Conservation (phyloP, 2,888 invertebrate genomes). For the Diabrotica balteata region DNA sequence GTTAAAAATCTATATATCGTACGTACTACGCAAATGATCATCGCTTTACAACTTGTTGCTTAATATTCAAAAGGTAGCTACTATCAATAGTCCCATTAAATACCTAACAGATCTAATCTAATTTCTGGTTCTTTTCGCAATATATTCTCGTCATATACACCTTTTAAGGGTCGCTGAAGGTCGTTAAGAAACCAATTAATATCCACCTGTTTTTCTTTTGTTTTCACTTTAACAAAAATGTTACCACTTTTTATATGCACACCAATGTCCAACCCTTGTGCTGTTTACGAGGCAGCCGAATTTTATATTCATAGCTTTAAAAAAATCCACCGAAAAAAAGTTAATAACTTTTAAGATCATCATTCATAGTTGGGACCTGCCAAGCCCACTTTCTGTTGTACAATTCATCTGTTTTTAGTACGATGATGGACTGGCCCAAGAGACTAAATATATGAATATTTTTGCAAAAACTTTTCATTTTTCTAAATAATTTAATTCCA, state of each 20-base stretch:
- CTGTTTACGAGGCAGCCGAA: conserved; percentile 34
- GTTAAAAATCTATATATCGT: no score
- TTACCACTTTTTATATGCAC: conserved; percentile 20
- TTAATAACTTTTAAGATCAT: conserved; percentile 45
- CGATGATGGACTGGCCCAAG: conserved; percentile 8
- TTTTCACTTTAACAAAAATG: conserved; percentile 13
- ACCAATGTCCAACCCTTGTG: conserved; percentile 31
- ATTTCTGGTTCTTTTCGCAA: no score
- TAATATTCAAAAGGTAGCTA: no score
- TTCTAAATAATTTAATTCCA: no score
- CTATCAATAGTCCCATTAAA: no score
- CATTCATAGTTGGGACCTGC: conserved; percentile 40
- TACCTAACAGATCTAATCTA: no score
- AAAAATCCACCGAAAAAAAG: conserved; percentile 40
- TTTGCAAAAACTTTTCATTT: background rate
- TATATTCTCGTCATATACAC: no score
- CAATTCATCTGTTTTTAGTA: conserved; percentile 33
- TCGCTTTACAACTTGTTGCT: no score
- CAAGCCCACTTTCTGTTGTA: conserved; percentile 40
- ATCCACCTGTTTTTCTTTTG: background rate
- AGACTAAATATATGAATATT: background rate
- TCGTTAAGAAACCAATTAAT: conserved; percentile 2
- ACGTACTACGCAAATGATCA: no score
- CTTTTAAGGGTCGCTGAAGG: background rate
- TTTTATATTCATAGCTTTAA: conserved; percentile 40